phyloP scores from a whole-genome alignment of 2,888 invertebrate genomes.

The Cantharis rufa region DNA sequence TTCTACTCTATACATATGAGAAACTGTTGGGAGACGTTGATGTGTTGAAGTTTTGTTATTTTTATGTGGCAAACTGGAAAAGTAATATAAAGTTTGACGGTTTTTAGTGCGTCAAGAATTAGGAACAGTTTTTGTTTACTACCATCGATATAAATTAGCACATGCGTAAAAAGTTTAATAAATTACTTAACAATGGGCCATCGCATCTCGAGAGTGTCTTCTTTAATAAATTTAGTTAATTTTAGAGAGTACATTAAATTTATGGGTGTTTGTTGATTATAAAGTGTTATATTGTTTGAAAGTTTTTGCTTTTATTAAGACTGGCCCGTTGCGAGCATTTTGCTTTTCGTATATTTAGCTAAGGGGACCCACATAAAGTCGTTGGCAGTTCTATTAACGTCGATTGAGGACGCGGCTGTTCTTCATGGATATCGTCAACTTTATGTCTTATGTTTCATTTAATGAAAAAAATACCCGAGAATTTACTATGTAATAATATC shows the following conservation, averaged over 20 bases:
- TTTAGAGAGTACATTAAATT: background rate
- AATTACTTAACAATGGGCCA: background rate
- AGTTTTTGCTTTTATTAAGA: slow-evolving; percentile 44
- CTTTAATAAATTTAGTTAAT: background rate
- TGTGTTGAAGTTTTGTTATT: background rate
- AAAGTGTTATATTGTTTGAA: slow-evolving; percentile 35
- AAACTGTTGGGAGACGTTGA: background rate
- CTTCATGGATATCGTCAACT: slow-evolving; percentile 15
- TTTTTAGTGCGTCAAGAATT: background rate
- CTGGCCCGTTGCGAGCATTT: slow-evolving; percentile 17
- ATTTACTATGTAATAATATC: background rate
- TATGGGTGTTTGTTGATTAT: slow-evolving; percentile 20
- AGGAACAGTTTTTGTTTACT: background rate
- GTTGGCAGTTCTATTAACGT: slow-evolving; percentile 27
- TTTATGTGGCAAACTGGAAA: background rate
- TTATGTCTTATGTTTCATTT: slow-evolving; percentile 16
- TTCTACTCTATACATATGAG: background rate
- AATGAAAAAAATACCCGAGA: slow-evolving; percentile 13
- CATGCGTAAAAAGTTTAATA: background rate
- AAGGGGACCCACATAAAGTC: slow-evolving; percentile 13
- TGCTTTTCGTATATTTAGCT: slow-evolving; percentile 25
- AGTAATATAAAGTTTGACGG: background rate
- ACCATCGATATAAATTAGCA: background rate
- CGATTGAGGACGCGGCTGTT: slow-evolving; percentile 26
- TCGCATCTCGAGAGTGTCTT: background rate